Base-by-base conservation (phyloP, 1,140 invertebrate species). In the Anastrepha ludens region DNA sequence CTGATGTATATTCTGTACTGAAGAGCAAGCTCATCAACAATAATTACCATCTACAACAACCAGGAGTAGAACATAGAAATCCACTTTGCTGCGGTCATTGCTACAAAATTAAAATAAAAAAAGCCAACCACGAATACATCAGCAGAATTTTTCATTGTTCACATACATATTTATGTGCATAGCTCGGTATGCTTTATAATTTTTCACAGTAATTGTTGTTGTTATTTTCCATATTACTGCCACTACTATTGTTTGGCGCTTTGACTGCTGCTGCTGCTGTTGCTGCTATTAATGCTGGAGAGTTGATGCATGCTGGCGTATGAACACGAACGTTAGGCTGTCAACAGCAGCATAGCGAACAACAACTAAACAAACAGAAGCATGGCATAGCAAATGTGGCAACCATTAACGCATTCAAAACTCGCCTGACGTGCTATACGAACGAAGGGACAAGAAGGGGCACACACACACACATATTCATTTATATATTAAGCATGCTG, bases 51-150 rank as follows among this genome's bases (percentile, higher is more conserved):
- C n/a, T 8, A 13, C n/a, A 17, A n/a, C 47, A 81, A 50, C 6
- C 2, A 9, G 6, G 8, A 81, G 17, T 55, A 55, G 29, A 81
- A 81, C 74, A 81, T 81, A 58, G 47, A 81, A 81, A 81, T 17
- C 47, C 74, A 81, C 74, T 81, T 81, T 81, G 74, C 74, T 7
- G 67, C 41, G 74, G 74, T 81, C 50, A 55, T 62, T 62, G 13
- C 15, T n/a, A 62, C 60, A 17, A 62, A 55, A 55, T 8, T 11
- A 55, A 55, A 55, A 55, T 11, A 2, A 55, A 6, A 55, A 55
- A 55, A 55, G 11, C 11, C 50, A 55, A 55, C 50, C 11, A 3
- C 50, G 50, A 7, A 55, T 55, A 9, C 3, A 55, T 11, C 29
- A 29, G 29, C 29, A 29, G 29, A 29, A 55, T 55, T 55, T 11